A percentile compares a stretch with the other conserved stretches of the same genome.
phyloP scores from a whole-genome alignment of 2,888 invertebrate species.

The Cyrtodaria siliqua region DNA sequence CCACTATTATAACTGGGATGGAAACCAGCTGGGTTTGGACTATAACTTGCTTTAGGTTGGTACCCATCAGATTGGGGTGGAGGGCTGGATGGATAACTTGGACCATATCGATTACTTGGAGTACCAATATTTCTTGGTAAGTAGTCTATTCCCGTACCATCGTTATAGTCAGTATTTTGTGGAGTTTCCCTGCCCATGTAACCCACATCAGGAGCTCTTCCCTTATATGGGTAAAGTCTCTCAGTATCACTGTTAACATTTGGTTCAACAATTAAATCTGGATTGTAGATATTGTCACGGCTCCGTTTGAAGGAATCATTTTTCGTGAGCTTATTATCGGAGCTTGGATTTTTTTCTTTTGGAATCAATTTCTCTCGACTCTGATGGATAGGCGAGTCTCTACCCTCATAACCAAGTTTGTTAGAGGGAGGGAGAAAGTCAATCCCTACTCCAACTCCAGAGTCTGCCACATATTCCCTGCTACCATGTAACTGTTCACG shows the following conservation, averaged over 20 bases:
- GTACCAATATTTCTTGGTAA: constrained; percentile 49
- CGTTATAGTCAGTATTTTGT: constrained; percentile 52
- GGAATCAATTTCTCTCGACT: constrained; percentile 60
- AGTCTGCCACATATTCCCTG: constrained; percentile 11
- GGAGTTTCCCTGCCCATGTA: constrained; percentile 53
- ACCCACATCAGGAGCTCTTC: constrained; percentile 26
- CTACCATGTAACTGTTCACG: constrained; percentile 33
- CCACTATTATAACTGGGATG: constrained; percentile 18
- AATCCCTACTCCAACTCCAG: constrained; percentile 44
- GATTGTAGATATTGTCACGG: constrained; percentile 35
- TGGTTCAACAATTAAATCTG: constrained; percentile 27
- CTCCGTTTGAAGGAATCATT: constrained; percentile 7
- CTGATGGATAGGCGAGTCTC: constrained; percentile 55
- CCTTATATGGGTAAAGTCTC: constrained; percentile 27
- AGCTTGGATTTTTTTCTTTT: constrained; percentile 31
- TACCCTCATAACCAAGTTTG: constrained; percentile 31
- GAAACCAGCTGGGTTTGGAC: constrained; percentile 2
- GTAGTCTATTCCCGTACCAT: constrained; percentile 54
- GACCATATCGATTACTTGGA: constrained; percentile 40
- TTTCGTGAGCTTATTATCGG: constrained; percentile 1
- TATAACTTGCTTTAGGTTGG: constrained; percentile 22
- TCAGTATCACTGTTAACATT: constrained; percentile 36
- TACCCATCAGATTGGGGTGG: neutral
- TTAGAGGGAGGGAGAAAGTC: constrained; percentile 44
- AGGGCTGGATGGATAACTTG: neutral